These are phyloP conservation scores for Excalfactoria chinensis DNA, from an alignment of 2,113 vertebrate genomes.

Conservation along the genomic window DNA sequence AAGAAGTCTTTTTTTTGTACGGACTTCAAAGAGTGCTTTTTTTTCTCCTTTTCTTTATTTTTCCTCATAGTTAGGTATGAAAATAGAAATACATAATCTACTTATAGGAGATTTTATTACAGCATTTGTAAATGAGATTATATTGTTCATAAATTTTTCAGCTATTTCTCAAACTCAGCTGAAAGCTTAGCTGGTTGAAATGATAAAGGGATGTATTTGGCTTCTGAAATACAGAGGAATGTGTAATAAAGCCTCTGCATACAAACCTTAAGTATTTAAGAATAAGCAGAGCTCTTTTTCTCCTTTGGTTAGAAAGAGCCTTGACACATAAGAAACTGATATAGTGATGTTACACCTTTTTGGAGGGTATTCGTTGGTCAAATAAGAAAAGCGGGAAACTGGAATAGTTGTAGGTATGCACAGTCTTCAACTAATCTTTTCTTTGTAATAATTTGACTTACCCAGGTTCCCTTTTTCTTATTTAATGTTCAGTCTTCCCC, in stretches of 20 bases:
- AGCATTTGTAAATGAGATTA: background rate
- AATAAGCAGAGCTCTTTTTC: background rate
- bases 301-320: background rate
- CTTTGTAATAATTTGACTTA: background rate
- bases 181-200: background rate
- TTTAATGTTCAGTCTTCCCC: background rate
- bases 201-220: background rate
- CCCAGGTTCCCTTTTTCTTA: background rate
- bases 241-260: background rate
- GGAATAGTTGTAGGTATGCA: background rate
- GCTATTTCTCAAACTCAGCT: background rate
- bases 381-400: background rate
- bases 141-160: background rate
- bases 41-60: background rate
- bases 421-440: background rate
- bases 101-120: background rate
- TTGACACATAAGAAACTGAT: background rate
- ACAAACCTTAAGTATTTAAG: background rate
- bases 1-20: background rate
- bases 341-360: background rate
- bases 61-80: background rate
- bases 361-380: background rate
- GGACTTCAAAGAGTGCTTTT: background rate
- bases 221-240: background rate
- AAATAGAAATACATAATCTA: background rate